Conservation (phyloP, 2,888 invertebrate genomes). For the Baccha elongata region DNA sequence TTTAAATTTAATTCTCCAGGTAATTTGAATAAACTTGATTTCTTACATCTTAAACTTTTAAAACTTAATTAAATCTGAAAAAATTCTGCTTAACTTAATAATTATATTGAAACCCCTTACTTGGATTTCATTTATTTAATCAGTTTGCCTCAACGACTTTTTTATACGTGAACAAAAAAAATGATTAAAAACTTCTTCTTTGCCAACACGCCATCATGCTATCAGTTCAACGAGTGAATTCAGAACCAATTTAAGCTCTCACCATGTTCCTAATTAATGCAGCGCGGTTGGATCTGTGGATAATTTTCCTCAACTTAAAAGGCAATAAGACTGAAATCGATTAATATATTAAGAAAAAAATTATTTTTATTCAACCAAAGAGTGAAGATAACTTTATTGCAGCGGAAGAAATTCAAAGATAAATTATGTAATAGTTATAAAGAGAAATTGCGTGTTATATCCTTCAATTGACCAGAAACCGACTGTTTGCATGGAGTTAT, state of each 20-base stretch:
- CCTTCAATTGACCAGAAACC: no score
- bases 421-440: no score
- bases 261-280: constrained; percentile 51
- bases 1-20: neutral
- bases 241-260: constrained; percentile 39
- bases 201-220: no score
- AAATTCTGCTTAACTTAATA: neutral
- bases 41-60: no score
- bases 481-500: no score
- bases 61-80: neutral
- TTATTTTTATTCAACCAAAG: no score
- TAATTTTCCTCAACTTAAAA: constrained; percentile 2
- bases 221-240: constrained; percentile 9
- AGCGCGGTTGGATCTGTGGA: constrained; percentile 42
- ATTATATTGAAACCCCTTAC: neutral
- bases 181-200: neutral
- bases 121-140: neutral
- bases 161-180: neutral
- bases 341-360: neutral
- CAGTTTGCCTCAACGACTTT: neutral
- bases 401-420: no score
- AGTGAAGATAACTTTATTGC: neutral
- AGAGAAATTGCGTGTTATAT: no score
- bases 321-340: constrained; percentile 28
- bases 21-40: no score